Conservation (phyloP, 1,140 invertebrate genomes). For the Drosophila ficusphila region DNA sequence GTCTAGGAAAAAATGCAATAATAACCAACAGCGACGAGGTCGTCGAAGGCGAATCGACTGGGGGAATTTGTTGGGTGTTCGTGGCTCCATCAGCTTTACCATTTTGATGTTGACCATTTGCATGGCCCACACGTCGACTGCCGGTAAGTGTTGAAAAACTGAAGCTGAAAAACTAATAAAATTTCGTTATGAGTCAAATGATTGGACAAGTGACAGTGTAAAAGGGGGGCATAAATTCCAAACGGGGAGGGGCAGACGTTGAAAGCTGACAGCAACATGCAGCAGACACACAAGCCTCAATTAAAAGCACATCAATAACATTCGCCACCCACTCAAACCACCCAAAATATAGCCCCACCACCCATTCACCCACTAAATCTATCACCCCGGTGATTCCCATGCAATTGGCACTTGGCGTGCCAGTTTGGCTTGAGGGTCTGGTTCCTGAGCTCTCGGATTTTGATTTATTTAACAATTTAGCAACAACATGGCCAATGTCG, state of each 20-base stretch:
- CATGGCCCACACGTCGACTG: slow-evolving; percentile 67
- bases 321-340: slow-evolving; percentile 7
- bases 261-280: slow-evolving; percentile 52
- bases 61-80: slow-evolving; percentile 29
- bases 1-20: slow-evolving; percentile 67
- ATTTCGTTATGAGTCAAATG: slow-evolving; percentile 73
- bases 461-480: slow-evolving; percentile 82
- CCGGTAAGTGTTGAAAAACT: slow-evolving; percentile 73
- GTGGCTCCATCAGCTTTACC: slow-evolving; percentile 55
- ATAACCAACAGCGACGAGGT: slow-evolving; percentile 63
- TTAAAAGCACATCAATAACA: slow-evolving; percentile 83
- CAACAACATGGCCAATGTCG: slow-evolving; percentile 56
- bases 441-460: slow-evolving; percentile 55
- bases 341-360: not conserved
- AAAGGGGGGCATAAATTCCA: slow-evolving; percentile 7
- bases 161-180: slow-evolving; percentile 69
- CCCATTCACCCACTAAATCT: not conserved
- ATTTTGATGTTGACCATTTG: slow-evolving; percentile 64
- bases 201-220: slow-evolving; percentile 49
- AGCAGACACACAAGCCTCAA: slow-evolving; percentile 66
- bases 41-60: slow-evolving; percentile 30
- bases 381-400: slow-evolving; percentile 11
- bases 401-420: slow-evolving; percentile 72
- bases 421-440: slow-evolving; percentile 46
- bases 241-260: slow-evolving; percentile 10